Percentiles rank a stretch among this genome's conserved stretches.
Evolutionary conservation across 2,113 vertebrate genomes (phyloP).

Genomic region (Sylvietta virens): DNA sequence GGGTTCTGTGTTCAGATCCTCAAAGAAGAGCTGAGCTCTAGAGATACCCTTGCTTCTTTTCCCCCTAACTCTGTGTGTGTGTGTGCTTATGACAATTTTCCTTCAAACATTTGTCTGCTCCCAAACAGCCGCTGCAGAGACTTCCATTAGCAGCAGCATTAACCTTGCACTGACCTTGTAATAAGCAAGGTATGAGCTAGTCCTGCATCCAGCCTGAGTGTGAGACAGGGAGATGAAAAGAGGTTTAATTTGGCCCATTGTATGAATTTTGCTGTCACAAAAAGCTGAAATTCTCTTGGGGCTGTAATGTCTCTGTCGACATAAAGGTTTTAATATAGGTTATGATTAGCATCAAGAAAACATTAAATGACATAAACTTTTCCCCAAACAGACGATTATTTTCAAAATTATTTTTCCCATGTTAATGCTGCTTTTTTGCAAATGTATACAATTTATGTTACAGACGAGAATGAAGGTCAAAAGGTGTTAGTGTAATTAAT

Average conservation of each 20-base stretch:
- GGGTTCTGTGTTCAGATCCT: not conserved
- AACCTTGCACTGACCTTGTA: not conserved
- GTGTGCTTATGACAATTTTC: not conserved
- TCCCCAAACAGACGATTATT: not conserved
- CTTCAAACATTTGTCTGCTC: not conserved
- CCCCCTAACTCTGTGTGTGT: not conserved
- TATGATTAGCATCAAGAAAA: not conserved
- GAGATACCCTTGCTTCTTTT: not conserved
- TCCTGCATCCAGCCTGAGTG: not conserved
- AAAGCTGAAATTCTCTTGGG: not conserved
- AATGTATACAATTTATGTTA: not conserved
- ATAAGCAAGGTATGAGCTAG: not conserved
- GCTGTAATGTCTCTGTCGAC: not conserved
- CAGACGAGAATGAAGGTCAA: not conserved
- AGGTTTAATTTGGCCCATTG: not conserved
- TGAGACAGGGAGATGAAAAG: not conserved
- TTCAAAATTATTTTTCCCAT: not conserved
- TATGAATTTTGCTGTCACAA: not conserved
- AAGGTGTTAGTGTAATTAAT: not conserved
- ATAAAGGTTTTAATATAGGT: not conserved
- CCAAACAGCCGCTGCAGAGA: not conserved
- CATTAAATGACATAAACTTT: not conserved
- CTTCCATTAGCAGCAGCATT: not conserved
- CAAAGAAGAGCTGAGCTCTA: not conserved
- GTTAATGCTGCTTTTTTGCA: not conserved